A percentile compares a stretch with the other conserved stretches of the same genome.
Evolutionary conservation across 2,888 invertebrate genomes (phyloP).

Genomic region (Bombyx huttoni): DNA sequence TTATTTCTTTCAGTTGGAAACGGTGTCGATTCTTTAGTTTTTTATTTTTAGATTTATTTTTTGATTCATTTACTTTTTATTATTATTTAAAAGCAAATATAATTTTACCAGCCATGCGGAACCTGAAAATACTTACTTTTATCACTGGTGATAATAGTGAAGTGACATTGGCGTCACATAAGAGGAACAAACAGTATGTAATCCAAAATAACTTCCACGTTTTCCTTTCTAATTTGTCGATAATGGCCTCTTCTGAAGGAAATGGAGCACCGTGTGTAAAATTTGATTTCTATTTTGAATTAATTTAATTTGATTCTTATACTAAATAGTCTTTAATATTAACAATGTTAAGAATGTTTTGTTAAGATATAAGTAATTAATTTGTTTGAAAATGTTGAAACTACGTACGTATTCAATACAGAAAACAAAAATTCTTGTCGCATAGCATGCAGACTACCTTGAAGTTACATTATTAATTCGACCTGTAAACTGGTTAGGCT

Average conservation of each 20-base stretch:
- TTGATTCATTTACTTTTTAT: too few relatives aligned
- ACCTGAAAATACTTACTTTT: background rate
- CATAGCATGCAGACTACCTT: background rate
- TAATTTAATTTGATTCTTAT: too few relatives aligned
- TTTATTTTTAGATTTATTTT: background rate
- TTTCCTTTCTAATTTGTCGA: background rate
- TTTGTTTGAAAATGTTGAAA: too few relatives aligned
- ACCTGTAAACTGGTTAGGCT: background rate
- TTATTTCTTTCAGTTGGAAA: background rate
- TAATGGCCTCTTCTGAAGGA: background rate
- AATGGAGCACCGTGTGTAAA: background rate
- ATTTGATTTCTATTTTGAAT: too few relatives aligned
- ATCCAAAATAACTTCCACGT: background rate
- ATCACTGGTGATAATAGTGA: background rate
- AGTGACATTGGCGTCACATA: background rate
- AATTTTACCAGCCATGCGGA: too few relatives aligned
- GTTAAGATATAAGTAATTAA: too few relatives aligned
- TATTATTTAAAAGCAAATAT: too few relatives aligned
- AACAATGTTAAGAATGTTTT: too few relatives aligned
- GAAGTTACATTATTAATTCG: background rate
- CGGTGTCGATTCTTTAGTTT: background rate
- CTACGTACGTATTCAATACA: too few relatives aligned
- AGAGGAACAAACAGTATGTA: background rate
- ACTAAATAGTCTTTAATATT: too few relatives aligned
- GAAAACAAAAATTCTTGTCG: background rate